Evolutionary conservation across 2,113 vertebrate genomes (phyloP).

Genomic region (Zosterops borbonicus): DNA sequence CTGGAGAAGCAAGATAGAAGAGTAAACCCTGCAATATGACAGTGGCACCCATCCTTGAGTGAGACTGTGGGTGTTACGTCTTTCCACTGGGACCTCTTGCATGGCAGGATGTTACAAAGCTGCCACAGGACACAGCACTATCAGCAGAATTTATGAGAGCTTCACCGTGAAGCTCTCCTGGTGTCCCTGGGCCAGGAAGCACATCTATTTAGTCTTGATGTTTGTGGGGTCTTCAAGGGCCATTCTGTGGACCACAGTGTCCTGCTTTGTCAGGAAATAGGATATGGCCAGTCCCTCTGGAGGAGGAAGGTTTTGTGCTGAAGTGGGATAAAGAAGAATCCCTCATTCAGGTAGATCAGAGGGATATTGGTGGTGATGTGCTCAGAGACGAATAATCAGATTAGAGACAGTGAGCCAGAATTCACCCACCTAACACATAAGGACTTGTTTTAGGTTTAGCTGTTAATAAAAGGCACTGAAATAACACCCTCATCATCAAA

Average conservation of each 20-base stretch:
- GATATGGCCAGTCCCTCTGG: background rate
- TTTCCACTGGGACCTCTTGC: background rate
- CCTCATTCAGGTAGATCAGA: background rate
- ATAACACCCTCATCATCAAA: background rate
- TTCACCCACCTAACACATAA: background rate
- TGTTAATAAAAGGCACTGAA: background rate
- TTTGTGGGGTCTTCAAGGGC: background rate
- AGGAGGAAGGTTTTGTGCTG: background rate
- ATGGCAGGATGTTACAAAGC: background rate
- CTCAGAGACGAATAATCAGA: background rate
- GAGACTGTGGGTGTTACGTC: background rate
- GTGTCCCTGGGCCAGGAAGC: background rate
- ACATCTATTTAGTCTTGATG: background rate
- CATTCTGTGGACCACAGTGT: background rate
- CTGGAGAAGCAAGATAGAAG: background rate
- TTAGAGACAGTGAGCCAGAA: background rate
- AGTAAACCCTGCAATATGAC: background rate
- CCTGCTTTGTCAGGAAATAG: background rate
- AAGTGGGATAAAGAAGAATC: background rate
- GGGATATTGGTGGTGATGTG: background rate
- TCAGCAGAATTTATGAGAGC: background rate
- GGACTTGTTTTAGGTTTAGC: background rate
- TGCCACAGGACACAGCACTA: background rate
- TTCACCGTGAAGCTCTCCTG: background rate
- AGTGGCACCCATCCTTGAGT: background rate